These are phyloP conservation scores for Caenorhabditis imperialis DNA, from an alignment of 2,888 invertebrate genomes.

Conservation along the genomic window DNA sequence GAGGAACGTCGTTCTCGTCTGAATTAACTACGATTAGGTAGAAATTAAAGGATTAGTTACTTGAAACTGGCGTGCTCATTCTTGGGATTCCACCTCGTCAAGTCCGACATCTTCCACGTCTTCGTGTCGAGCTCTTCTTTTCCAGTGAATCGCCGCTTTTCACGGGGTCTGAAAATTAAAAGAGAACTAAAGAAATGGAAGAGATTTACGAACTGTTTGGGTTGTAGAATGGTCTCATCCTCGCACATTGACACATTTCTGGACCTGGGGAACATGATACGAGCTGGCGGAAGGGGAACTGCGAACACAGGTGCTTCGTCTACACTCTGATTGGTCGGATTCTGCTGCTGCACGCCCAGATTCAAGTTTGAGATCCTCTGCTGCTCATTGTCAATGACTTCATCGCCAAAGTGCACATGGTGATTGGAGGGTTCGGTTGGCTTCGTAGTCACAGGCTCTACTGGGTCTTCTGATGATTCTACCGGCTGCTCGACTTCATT, in stretches of 20 bases:
- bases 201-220: conserved; percentile 12
- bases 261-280: conserved; percentile 31
- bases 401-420: conserved; percentile 38
- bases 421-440: background rate
- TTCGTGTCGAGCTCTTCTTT: conserved; percentile 64
- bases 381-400: conserved; percentile 31
- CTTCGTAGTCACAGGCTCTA: background rate
- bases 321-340: no score
- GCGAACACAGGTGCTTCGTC: background rate
- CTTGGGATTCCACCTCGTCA: conserved; percentile 70
- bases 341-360: background rate
- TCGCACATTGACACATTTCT: conserved; percentile 54
- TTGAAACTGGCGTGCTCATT: conserved; percentile 66
- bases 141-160: conserved; percentile 52
- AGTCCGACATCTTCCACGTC: conserved; percentile 68
- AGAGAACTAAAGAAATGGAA: no score
- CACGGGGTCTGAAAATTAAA: conserved; percentile 8
- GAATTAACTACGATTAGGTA: background rate
- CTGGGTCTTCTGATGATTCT: no score
- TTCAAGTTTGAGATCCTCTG: no score
- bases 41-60: conserved; percentile 28
- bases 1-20: conserved; percentile 44
- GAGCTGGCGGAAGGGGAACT: conserved; percentile 5
- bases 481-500: background rate
- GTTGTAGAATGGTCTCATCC: conserved; percentile 42